Evolutionary conservation across 2,888 invertebrate genomes (phyloP), one percentile per base, ranked within the genome.

Genomic region (Petrophora chlorosata): DNA sequence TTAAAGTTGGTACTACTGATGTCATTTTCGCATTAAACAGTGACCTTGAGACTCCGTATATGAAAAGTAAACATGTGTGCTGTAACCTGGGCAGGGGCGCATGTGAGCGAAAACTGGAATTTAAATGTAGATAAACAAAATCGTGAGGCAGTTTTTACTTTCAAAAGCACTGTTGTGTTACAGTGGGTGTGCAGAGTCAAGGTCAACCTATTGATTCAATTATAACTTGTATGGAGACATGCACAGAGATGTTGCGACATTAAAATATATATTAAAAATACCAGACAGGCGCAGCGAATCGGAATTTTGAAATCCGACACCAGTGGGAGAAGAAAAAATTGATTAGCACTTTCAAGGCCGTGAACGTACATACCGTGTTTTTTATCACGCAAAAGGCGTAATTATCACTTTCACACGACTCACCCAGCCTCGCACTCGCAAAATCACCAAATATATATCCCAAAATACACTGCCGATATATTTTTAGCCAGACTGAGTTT

Each of bases 391-490:
- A 53, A 62, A 68, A 69, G 59, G 72, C 70, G 70, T 66, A 77
- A 76, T 75, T 65, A 75, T 61, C 78, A 85, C 83, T 87, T 85
- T 84, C 85, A 76, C 80, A 77, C 77, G 71, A 77, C 79, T 80
- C 77, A 77, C 79, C 79, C 69, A 68, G 73, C 64, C 75, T 75
- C 73, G 63, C 76, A 73, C 75, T 75, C 73, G 82, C 83, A 75
- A 85, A 85, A 77, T 82, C 79, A 80, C 82, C 76, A 84, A 86
- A 83, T 86, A 76, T 75, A 81, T 65, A 72, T 75, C 85, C 82
- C 72, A 82, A 87, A 88, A 86, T 86, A 87, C 74, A 73, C 67
- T 69, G 59, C 70, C 64, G 74, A 65, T 76, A 65, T 88, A 89
- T 87, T 87, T 89, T 81, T 90, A 89, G 89, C 66, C 70, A 67